Conservation (phyloP, 2,888 invertebrate species). For the Zaprionus bogoriensis region DNA sequence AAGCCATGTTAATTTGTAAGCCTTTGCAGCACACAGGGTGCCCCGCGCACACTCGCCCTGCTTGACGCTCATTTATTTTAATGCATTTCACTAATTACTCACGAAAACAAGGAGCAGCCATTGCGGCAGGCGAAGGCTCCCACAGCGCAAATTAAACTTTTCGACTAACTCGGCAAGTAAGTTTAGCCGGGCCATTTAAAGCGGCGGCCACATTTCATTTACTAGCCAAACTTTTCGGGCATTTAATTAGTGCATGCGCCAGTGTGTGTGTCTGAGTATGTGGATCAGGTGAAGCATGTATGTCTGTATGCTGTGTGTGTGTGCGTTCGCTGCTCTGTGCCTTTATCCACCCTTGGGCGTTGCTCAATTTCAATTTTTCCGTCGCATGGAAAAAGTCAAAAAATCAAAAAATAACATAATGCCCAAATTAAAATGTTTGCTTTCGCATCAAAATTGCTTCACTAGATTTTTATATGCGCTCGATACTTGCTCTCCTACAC, state of each 20-base stretch:
- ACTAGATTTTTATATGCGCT: slow-evolving; percentile 52
- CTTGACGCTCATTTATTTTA: slow-evolving; percentile 59
- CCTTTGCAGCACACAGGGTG: no score
- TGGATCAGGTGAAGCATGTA: background rate
- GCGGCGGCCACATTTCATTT: slow-evolving; percentile 57
- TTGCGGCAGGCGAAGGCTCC: slow-evolving; percentile 25
- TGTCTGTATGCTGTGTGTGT: slow-evolving; percentile 16
- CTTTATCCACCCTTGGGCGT: slow-evolving; percentile 36
- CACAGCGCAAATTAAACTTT: slow-evolving; percentile 63
- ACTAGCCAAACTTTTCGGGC: slow-evolving; percentile 48
- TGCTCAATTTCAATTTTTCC: slow-evolving; percentile 62
- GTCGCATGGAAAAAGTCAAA: no score
- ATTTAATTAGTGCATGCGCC: slow-evolving; percentile 55
- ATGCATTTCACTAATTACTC: slow-evolving; percentile 72
- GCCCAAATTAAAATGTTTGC: slow-evolving; percentile 68
- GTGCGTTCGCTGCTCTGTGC: background rate
- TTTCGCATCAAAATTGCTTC: slow-evolving; percentile 44
- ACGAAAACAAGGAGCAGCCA: slow-evolving; percentile 38
- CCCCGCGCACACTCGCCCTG: background rate
- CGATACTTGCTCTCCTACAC: no score
- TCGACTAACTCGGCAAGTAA: slow-evolving; percentile 58
- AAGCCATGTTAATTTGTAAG: slow-evolving; percentile 30
- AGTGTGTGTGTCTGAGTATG: slow-evolving; percentile 5
- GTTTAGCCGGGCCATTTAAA: slow-evolving; percentile 62
- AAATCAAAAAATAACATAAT: slow-evolving; percentile 72